phyloP scores from a whole-genome alignment of 1,140 invertebrate genomes.

The Aradophagus sp. region DNA sequence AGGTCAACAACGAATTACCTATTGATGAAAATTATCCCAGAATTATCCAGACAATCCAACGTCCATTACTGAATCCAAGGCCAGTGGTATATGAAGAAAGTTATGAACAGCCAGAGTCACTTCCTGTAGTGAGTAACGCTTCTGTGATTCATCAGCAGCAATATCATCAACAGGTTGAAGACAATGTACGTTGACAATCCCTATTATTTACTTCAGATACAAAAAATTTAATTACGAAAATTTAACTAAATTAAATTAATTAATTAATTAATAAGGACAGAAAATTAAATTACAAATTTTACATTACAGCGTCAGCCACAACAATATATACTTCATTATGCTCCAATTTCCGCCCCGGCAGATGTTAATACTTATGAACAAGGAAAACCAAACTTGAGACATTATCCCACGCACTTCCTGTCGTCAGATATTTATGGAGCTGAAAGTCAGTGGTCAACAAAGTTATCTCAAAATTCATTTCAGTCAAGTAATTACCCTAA shows the following conservation, averaged over 20 bases:
- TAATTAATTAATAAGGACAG: too few relatives aligned
- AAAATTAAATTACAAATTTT: too few relatives aligned
- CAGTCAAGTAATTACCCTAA: slow-evolving; percentile 76
- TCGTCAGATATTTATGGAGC: slow-evolving; percentile 68
- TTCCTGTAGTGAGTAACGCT: slow-evolving; percentile 26
- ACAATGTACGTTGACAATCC: slow-evolving; percentile 35
- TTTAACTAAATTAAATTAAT: slow-evolving; percentile 4
- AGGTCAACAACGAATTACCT: slow-evolving; percentile 68
- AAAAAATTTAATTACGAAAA: slow-evolving; percentile 5
- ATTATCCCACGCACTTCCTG: slow-evolving; percentile 34
- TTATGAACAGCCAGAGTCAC: slow-evolving; percentile 39
- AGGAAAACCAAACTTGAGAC: slow-evolving; percentile 45
- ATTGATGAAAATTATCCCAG: slow-evolving; percentile 70
- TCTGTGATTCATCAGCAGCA: slow-evolving; percentile 18
- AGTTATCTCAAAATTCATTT: slow-evolving; percentile 76
- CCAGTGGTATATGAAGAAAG: slow-evolving; percentile 55
- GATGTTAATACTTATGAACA: slow-evolving; percentile 61
- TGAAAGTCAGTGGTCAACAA: slow-evolving; percentile 80
- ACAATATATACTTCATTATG: slow-evolving; percentile 69
- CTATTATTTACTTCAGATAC: too few relatives aligned
- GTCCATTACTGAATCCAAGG: slow-evolving; percentile 37
- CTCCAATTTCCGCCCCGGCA: slow-evolving; percentile 37
- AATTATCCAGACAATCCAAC: slow-evolving; percentile 50
- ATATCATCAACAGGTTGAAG: slow-evolving; percentile 30
- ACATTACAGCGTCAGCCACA: slow-evolving; percentile 64